Evolutionary conservation across 2,888 invertebrate genomes (phyloP).

Genomic region (Erebia epiphron): DNA sequence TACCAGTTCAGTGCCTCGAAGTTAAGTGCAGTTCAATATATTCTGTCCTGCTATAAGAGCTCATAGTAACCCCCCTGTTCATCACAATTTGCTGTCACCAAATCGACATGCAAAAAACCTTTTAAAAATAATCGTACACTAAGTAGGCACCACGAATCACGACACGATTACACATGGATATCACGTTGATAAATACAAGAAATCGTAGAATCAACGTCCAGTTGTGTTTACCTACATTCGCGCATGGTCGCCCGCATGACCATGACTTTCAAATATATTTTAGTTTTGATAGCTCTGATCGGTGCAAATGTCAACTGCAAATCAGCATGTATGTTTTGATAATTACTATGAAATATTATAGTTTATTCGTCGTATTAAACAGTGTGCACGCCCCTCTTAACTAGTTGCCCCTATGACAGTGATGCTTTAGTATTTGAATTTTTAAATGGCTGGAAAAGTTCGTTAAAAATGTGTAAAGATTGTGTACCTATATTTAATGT

Average conservation of each 20-base stretch:
- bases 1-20: too few relatives aligned
- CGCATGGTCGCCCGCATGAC: conserved; percentile 64
- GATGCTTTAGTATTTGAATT: background rate
- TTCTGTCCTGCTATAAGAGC: too few relatives aligned
- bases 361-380: conserved; percentile 21
- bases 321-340: conserved; percentile 64
- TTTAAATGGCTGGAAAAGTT: background rate
- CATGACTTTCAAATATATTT: conserved; percentile 69
- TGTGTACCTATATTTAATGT: background rate
- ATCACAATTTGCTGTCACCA: too few relatives aligned
- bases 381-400: background rate
- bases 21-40: too few relatives aligned
- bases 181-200: conserved; percentile 65
- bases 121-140: conserved; percentile 13
- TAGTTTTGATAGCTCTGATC: conserved; percentile 59
- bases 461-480: conserved; percentile 1
- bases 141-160: too few relatives aligned
- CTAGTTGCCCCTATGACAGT: background rate
- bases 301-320: conserved; percentile 64
- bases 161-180: conserved; percentile 29
- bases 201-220: conserved; percentile 47
- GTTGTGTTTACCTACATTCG: conserved; percentile 54
- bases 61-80: too few relatives aligned
- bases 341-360: conserved; percentile 8
- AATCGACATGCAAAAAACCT: background rate